A percentile compares a stretch with the other conserved stretches of the same genome.
phyloP scores from a whole-genome alignment of 2,888 invertebrate genomes.

The Hesperia comma region DNA sequence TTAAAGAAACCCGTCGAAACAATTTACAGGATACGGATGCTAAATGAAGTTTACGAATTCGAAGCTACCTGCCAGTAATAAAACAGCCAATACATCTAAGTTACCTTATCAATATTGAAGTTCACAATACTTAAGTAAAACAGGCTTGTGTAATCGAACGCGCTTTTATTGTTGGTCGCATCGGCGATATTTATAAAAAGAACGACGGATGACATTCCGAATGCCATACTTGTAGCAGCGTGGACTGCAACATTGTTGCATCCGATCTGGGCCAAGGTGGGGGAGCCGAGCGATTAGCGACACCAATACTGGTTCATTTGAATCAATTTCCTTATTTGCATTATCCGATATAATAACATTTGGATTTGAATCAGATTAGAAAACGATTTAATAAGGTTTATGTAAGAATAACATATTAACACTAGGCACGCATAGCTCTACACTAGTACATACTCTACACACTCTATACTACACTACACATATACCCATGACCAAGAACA shows the following conservation, averaged over 20 bases:
- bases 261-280: conserved; percentile 45
- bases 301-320: neutral
- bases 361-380: too few species aligned
- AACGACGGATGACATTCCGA: conserved; percentile 56
- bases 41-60: too few species aligned
- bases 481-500: too few species aligned
- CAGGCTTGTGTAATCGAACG: conserved; percentile 30
- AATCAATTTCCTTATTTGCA: neutral
- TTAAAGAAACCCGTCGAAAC: too few species aligned
- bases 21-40: too few species aligned
- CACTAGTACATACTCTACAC: too few species aligned
- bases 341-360: neutral
- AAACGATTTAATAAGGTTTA: too few species aligned
- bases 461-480: too few species aligned
- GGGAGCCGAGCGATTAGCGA: conserved; percentile 32
- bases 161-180: conserved; percentile 26
- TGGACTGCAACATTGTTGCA: conserved; percentile 61
- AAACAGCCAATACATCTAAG: neutral
- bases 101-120: too few species aligned
- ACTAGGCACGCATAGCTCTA: too few species aligned
- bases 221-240: conserved; percentile 50
- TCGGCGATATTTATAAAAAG: conserved; percentile 42
- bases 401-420: too few species aligned
- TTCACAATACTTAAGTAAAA: conserved; percentile 3
- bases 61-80: neutral